A percentile compares a stretch with the other conserved stretches of the same genome.
Evolutionary conservation across 2,797 vertebrate genomes (phyloP).

Genomic region (Heliangelus exortis): DNA sequence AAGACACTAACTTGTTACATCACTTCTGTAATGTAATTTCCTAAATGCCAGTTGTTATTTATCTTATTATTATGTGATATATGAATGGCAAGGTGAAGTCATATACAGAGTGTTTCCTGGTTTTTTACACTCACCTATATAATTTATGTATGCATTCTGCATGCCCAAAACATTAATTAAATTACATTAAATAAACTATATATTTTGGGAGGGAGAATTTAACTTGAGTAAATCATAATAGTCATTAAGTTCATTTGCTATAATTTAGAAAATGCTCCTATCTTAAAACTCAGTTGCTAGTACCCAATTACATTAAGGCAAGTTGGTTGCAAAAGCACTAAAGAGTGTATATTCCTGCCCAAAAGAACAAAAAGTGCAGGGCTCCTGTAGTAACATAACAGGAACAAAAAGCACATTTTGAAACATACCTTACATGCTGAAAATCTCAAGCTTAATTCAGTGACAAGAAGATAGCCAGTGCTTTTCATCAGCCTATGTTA

Average conservation of each 20-base stretch:
- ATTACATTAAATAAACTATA: not conserved
- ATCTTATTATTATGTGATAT: not conserved
- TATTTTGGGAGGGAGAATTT: not conserved
- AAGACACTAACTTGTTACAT: not conserved
- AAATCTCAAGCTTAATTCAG: not conserved
- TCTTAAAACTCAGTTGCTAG: not conserved
- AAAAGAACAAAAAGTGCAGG: not conserved
- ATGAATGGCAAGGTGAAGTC: not conserved
- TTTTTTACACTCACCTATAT: not conserved
- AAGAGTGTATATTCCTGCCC: not conserved
- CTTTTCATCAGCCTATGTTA: not conserved
- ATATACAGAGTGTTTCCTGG: not conserved
- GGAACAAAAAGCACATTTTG: not conserved
- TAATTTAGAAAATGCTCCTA: conserved; percentile 2
- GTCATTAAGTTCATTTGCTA: not conserved
- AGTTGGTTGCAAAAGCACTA: not conserved
- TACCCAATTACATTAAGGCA: not conserved
- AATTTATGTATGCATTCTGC: not conserved
- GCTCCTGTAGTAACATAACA: not conserved
- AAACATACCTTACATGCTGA: not conserved
- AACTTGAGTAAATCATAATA: not conserved
- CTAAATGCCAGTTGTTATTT: not conserved
- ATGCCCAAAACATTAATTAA: not conserved
- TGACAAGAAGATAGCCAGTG: not conserved
- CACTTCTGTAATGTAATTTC: not conserved